Percentiles rank a stretch among this genome's conserved stretches.
These are phyloP conservation scores for Lophius americanus DNA, from an alignment of 2,797 vertebrate genomes.

Conservation along the genomic window DNA sequence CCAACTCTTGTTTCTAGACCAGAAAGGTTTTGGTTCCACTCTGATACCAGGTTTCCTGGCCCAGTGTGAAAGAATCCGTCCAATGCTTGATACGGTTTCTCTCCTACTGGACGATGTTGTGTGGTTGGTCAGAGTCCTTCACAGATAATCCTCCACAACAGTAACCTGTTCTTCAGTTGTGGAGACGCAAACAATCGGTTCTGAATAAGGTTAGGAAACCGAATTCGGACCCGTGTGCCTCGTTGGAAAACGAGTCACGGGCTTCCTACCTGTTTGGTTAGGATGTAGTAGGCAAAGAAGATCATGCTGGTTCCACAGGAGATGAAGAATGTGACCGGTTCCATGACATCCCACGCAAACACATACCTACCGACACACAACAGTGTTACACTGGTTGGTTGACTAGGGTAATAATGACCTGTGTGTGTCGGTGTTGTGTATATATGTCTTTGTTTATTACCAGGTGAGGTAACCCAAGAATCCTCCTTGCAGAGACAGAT, in stretches of 20 bases:
- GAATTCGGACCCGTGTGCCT: no score
- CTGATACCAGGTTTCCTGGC: no score
- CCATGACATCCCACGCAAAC: constrained; percentile 92
- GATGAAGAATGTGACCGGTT: constrained; percentile 88
- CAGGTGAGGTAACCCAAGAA: constrained; percentile 87
- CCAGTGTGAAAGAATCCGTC: no score
- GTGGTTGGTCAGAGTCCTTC: not conserved
- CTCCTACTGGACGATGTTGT: no score
- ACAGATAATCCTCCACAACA: not conserved
- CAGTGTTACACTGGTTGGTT: no score
- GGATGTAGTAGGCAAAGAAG: constrained; percentile 87
- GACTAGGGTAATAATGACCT: no score
- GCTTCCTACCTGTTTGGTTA: constrained; percentile 83
- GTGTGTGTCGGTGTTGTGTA: constrained; percentile 16
- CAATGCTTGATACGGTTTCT: no score
- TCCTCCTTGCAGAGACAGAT: constrained; percentile 86
- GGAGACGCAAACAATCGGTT: not conserved
- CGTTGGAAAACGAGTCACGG: no score
- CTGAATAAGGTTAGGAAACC: no score
- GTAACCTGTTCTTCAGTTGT: not conserved
- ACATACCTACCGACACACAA: constrained; percentile 68
- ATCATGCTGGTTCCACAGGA: constrained; percentile 84
- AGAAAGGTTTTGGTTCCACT: no score
- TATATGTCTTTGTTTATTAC: constrained; percentile 64
- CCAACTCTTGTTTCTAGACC: no score